A percentile compares a stretch with the other conserved stretches of the same genome.
phyloP scores from a whole-genome alignment of 1,140 invertebrate genomes.

The Sminthurides bifidus region DNA sequence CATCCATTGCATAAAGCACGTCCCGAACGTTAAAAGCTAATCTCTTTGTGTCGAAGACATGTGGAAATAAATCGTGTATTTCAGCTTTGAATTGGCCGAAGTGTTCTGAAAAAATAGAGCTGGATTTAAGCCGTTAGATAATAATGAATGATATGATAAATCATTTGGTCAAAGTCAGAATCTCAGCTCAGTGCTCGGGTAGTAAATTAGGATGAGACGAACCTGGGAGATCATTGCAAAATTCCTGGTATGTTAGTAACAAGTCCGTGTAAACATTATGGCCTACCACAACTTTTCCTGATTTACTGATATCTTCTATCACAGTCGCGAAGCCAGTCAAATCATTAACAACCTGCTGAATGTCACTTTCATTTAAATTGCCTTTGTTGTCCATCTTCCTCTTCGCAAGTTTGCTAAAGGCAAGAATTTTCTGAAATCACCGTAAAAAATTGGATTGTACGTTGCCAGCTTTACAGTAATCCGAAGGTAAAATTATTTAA shows the following conservation, averaged over 20 bases:
- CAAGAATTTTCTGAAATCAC: background rate
- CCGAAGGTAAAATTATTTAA: background rate
- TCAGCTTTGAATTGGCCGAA: conserved; percentile 53
- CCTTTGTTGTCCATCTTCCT: background rate
- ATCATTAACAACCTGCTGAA: conserved; percentile 39
- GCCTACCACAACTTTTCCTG: conserved; percentile 57
- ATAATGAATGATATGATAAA: too few species aligned
- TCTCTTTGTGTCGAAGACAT: conserved; percentile 59
- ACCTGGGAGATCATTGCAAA: conserved; percentile 54
- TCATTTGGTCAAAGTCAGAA: too few species aligned
- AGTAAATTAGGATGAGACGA: conserved; percentile 22
- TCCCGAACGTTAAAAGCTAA: conserved; percentile 45
- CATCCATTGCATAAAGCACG: background rate
- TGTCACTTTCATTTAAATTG: conserved; percentile 18
- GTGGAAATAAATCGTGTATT: conserved; percentile 51
- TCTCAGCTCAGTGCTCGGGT: too few species aligned
- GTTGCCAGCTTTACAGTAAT: background rate
- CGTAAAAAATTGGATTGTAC: too few species aligned
- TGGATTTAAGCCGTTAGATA: too few species aligned
- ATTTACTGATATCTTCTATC: conserved; percentile 45
- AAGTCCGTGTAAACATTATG: conserved; percentile 62
- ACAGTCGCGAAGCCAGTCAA: conserved; percentile 55
- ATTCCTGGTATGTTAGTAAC: conserved; percentile 57
- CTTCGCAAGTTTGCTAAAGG: background rate
- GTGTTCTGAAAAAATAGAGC: conserved; percentile 39